Evolutionary conservation across 2,113 vertebrate species (phyloP).

Genomic region (Cervus canadensis): DNA sequence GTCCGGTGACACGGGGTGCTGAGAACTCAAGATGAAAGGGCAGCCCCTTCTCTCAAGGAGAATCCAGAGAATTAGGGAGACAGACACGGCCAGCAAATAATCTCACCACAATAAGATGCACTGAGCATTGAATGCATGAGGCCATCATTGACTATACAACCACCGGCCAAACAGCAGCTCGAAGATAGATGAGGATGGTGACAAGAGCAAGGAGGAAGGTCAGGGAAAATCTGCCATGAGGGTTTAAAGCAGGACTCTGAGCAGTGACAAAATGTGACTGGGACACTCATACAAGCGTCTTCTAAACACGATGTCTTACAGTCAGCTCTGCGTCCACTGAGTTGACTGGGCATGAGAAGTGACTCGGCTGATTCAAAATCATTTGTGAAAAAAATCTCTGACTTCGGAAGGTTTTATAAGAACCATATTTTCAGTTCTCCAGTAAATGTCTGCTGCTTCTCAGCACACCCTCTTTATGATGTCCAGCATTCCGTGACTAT

Average conservation of each 20-base stretch:
- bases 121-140: background rate
- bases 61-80: background rate
- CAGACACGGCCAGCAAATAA: background rate
- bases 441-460: background rate
- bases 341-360: background rate
- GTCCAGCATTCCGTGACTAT: background rate
- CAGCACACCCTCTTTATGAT: constrained; percentile 48
- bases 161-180: background rate
- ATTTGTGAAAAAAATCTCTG: background rate
- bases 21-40: background rate
- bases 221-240: background rate
- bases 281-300: rapidly evolving
- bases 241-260: background rate
- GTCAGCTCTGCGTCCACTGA: background rate
- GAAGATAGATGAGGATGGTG: background rate
- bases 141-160: background rate
- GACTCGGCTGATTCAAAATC: background rate
- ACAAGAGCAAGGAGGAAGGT: background rate
- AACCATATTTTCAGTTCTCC: background rate
- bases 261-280: background rate
- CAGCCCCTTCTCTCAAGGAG: background rate
- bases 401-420: background rate
- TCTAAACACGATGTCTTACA: background rate
- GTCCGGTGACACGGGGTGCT: background rate
- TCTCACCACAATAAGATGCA: background rate